Evolutionary conservation across 1,140 invertebrate species (phyloP), one percentile per base, ranked within the genome.

Genomic region (Schlechtendalia chinensis): DNA sequence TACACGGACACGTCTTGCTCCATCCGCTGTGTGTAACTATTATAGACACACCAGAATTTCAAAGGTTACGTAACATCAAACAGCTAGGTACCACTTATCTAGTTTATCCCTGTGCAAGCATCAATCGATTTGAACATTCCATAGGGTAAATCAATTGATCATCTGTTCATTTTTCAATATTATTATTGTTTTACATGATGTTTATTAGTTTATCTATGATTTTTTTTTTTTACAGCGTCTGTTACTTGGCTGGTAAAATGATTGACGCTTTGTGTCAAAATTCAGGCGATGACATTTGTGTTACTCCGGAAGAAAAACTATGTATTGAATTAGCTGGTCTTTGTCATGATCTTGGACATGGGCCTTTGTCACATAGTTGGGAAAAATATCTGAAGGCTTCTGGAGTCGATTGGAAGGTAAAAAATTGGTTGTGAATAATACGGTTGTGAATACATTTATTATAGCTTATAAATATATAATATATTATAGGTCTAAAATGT

Each of bases 291-390:
- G 58, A 50, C 10, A 72, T 83, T 22, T 29, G 17, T 27, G 72
- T 82, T 27, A 54, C 79, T 16, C n/a, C 67, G 5, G 82, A 81
- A 63, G 82, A 83, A 54, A 83, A 82, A 56, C 50, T 84, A 19
- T 83, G 83, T 80, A 82, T 91, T 10, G 82, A 88, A 83, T 86
- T 93, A 54, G 91, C 91, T 63, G 91, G 89, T 0, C 86, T 93
- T 0, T 89, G 90, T 81, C 91, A 92, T 86, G 91, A 93, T 83
- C 82, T 92, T 3, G 91, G 90, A 45, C 91, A 91, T 84, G 91
- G 91, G 4, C 90, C 91, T 5, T 90, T 90, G 84, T 90, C 89
- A 29, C 91, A 92, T 84, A 82, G 86, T 0, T 92, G 89, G 88
- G 90, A 91, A 83, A 45, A 32, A 10, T 83, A 85, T 59, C 16